These are phyloP conservation scores for Sanderia malayensis DNA, from an alignment of 30 jellyfish, hydroid and myxozoan genomes.

Conservation along the genomic window DNA sequence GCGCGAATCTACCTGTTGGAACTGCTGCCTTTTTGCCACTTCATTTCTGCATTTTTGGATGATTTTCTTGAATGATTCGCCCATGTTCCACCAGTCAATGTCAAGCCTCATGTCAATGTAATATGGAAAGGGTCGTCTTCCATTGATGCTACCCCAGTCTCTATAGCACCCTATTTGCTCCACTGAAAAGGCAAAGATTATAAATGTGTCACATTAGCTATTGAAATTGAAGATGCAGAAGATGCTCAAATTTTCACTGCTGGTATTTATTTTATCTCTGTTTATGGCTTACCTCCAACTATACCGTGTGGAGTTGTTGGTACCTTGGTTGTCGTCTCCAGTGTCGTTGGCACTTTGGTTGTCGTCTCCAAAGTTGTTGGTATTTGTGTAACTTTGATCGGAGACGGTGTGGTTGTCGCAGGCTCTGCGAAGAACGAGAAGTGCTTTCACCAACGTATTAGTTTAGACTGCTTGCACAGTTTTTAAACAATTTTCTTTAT, in stretches of 20 bases:
- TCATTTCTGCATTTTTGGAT: background rate
- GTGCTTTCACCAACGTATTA: no score
- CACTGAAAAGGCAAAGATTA: no score
- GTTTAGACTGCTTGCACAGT: no score
- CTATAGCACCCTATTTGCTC: slow-evolving; percentile 9
- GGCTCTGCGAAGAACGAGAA: background rate
- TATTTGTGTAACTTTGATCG: background rate
- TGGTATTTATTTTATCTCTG: no score
- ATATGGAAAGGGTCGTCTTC: slow-evolving; percentile 18
- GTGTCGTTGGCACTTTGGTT: background rate
- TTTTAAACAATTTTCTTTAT: no score
- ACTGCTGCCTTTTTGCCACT: background rate
- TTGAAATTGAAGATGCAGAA: no score
- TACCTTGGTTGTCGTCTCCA: background rate
- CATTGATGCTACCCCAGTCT: slow-evolving; percentile 11
- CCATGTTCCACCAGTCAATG: slow-evolving; percentile 1
- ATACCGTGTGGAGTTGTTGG: background rate
- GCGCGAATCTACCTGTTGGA: background rate
- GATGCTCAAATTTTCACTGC: no score
- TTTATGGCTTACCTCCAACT: no score
- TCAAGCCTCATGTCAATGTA: background rate
- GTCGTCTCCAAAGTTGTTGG: background rate
- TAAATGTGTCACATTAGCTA: no score
- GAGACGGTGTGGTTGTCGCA: background rate
- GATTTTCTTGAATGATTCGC: background rate